phyloP scores from a whole-genome alignment of 2,888 invertebrate genomes.

The Tipula lateralis region DNA sequence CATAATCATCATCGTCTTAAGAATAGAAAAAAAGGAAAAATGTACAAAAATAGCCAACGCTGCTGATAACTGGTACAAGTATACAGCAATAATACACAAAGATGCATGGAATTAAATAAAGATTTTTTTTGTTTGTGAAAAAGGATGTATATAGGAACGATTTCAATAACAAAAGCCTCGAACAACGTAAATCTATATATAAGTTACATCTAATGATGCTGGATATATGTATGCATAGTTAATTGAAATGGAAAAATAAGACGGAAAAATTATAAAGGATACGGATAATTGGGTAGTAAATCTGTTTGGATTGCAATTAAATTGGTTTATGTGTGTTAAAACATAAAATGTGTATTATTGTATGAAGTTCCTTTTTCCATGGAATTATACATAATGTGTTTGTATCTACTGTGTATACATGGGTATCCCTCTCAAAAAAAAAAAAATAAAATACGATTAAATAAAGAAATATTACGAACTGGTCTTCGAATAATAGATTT shows the following conservation, averaged over 20 bases:
- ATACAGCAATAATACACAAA: not conserved
- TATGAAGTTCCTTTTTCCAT: not conserved
- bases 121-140: not conserved
- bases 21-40: not conserved
- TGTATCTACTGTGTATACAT: too few species aligned
- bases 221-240: not conserved
- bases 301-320: not conserved
- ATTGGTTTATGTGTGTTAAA: not conserved
- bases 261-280: not conserved
- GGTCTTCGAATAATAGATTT: too few species aligned
- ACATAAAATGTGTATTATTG: not conserved
- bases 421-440: too few species aligned
- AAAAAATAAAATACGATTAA: too few species aligned
- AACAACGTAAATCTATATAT: not conserved
- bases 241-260: not conserved
- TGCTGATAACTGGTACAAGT: not conserved
- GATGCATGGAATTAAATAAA: not conserved
- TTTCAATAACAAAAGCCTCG: not conserved
- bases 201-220: not conserved
- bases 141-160: not conserved
- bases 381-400: too few species aligned
- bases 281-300: not conserved
- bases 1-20: not conserved
- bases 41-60: not conserved
- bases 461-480: too few species aligned